Percentiles rank a stretch among this genome's conserved stretches.
Conservation (phyloP, 1,140 invertebrate genomes). For the Brachionus calyciflorus region DNA sequence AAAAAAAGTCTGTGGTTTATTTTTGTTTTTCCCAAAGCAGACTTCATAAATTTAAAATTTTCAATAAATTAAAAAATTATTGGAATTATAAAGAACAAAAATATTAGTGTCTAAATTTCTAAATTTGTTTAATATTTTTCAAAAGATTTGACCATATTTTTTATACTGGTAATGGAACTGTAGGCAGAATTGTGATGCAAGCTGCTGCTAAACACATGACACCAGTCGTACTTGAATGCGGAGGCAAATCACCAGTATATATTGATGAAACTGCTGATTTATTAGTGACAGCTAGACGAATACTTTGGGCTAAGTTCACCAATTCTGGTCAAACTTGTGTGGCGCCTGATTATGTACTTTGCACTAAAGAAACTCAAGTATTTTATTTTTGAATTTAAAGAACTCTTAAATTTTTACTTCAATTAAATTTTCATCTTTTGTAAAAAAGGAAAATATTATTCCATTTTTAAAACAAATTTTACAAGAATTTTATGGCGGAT, state of each 20-base stretch:
- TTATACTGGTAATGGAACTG: conserved; percentile 83
- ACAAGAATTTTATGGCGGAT: conserved; percentile 79
- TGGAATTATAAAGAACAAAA: no score
- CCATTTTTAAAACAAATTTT: conserved; percentile 64
- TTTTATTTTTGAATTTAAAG: no score
- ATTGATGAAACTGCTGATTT: conserved; percentile 58
- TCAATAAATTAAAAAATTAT: no score
- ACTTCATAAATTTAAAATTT: no score
- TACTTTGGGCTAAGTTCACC: conserved; percentile 92
- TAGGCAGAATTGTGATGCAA: conserved; percentile 81
- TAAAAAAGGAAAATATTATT: conserved; percentile 64
- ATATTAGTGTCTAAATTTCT: no score
- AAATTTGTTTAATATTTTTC: no score
- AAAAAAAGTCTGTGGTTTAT: no score
- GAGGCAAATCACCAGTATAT: conserved; percentile 72
- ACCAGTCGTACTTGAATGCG: conserved; percentile 89
- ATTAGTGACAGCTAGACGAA: conserved; percentile 63
- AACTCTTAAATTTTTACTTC: no score
- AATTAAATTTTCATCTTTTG: no score
- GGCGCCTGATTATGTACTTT: conserved; percentile 94
- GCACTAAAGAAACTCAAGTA: conserved; percentile 67
- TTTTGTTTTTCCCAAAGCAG: no score
- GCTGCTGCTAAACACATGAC: conserved; percentile 87
- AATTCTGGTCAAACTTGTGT: conserved; percentile 96
- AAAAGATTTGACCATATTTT: conserved; percentile 91